Evolutionary conservation across 2,113 vertebrate species (phyloP), one percentile per base, ranked within the genome.

Genomic region (Diadophis punctatus): DNA sequence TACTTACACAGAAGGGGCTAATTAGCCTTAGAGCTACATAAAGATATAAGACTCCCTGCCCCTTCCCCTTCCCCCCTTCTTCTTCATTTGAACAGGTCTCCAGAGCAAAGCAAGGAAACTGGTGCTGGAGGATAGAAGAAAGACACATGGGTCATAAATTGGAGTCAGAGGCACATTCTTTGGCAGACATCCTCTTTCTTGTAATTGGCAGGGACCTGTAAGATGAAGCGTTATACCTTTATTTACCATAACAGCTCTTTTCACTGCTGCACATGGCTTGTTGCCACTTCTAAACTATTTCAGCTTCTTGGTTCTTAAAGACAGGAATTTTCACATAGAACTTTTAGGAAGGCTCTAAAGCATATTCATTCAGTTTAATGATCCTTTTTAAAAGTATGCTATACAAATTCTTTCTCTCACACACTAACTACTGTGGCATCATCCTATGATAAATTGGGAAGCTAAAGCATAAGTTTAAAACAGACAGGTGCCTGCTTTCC

Each of bases 111-210:
- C 90, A 95, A 95, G 95, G 88, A 95, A 96, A 97, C 74, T 94
- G 92, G 94, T 93, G 90, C 88, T 93, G 95, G 91, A 94, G 92
- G 94, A 96, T 94, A 93, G 95, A 97, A 96, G 96, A 97, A 96
- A 93, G 94, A 96, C 94, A 96, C 94, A 94, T 96, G 94, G 94
- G 94, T 93, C 93, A 93, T 96, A 96, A 97, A 97, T 94, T 92
- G 93, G 90, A 94, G 93, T 87, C 94, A 97, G 93, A 96, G 96
- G 95, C 93, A 87, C 95, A 96, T 96, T 94, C 94, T 93, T 46
- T 25, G 90, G 92, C 95, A 96, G 80, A 68, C 58, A 87, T 85
- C 93, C 94, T 95, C 94, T 95, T 95, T 91, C 93, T 48, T 94
- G 93, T 93, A 94, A 94, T 94, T 96, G 95, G 68, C 95, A 94